Conservation (phyloP, 2,113 vertebrate species). For the Irena cyanogastra region DNA sequence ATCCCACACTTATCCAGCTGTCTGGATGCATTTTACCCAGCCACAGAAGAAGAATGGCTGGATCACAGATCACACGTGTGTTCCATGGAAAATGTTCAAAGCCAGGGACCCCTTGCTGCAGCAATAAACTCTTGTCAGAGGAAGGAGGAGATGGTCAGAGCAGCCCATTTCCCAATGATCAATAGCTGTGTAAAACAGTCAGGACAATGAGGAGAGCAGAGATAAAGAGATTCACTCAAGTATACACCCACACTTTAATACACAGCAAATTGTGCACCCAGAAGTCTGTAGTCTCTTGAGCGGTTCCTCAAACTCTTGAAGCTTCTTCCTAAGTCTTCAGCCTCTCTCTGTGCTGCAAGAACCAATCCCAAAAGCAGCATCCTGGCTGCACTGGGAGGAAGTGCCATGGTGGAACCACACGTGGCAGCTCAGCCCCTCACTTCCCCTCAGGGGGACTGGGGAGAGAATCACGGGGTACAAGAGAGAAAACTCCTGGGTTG, state of each 20-base stretch:
- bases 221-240: neutral
- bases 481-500: neutral
- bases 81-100: neutral
- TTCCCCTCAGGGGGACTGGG: too few relatives aligned
- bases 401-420: neutral
- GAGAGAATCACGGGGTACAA: rapidly evolving
- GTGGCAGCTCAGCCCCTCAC: neutral
- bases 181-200: neutral
- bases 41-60: neutral
- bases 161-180: neutral
- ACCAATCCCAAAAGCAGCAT: neutral
- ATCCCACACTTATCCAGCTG: neutral
- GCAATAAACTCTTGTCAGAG: neutral
- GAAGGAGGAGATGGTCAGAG: neutral
- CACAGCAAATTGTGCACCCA: neutral
- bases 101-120: neutral
- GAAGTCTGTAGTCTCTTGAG: neutral
- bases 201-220: neutral
- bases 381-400: neutral
- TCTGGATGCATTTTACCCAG: neutral
- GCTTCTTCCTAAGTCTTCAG: neutral
- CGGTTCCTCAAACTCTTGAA: neutral
- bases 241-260: too few relatives aligned
- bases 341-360: neutral
- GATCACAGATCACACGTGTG: rapidly evolving